Base-by-base conservation (phyloP, 1,140 invertebrate genomes). In the Trypoxylus dichotomus region DNA sequence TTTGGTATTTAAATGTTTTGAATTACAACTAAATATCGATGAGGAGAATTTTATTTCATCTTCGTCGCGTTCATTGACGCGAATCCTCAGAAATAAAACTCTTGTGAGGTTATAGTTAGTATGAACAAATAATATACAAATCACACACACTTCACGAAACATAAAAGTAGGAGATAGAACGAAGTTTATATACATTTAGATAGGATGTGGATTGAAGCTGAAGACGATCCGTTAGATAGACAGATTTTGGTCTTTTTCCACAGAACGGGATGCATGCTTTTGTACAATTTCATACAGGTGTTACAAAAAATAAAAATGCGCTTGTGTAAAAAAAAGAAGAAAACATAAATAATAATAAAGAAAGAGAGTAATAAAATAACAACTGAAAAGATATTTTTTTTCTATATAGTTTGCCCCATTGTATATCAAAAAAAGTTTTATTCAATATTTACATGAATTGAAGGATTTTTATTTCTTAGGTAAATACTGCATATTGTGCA, bases 81-180 rank as follows among this genome's bases (percentile, higher is more conserved):
- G 43, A 13, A 47, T 13, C 0, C 0, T 47, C 1, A 47, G 43
- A 63, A 63, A 63, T 63, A 21, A 63, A 63, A 24, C 60, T 27
- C 60, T 8, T 15, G 43, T n/a, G 13, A 25, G 15, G 10, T 5
- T 63, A 25, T 11, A 63, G 10, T 58, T 21, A 58, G 19, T 19
- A 63, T 63, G 60, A 19, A 27, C 60, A 63, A 13, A 19, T 21
- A 63, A 63, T 63, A 63, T 24, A 19, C 60, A 63, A 63, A 27
- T 63, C 60, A 63, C 60, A 63, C 60, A 63, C 60, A 63, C 25
- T 15, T 63, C 60, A 63, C 60, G 24, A 25, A 63, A 63, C 60
- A 63, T 63, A 63, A 63, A 63, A 37, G 6, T 63, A 21, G 19
- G 25, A 63, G 60, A 11, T 10, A 25, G 24, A 63, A 63, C 21